These are phyloP conservation scores for Pachymerium ferrugineum DNA, from an alignment of 2,888 invertebrate species.

Conservation along the genomic window DNA sequence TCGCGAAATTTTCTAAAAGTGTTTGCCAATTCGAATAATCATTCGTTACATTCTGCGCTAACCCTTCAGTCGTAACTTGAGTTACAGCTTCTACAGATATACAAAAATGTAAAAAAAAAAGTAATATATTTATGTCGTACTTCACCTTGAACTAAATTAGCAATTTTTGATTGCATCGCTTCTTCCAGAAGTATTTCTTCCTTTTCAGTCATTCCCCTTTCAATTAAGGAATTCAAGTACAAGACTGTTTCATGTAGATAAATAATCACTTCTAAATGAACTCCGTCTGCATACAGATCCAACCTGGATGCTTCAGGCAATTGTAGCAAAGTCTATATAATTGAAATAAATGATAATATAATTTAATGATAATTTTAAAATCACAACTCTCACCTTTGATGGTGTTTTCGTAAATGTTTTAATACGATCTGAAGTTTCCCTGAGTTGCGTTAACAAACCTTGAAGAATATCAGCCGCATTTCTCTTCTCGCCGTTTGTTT, in stretches of 20 bases:
- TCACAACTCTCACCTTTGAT: background rate
- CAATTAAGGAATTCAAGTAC: slow-evolving; percentile 35
- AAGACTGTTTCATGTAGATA: slow-evolving; percentile 36
- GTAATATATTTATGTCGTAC: slow-evolving; percentile 29
- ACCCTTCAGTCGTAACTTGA: slow-evolving; percentile 12
- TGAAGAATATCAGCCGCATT: slow-evolving; percentile 29
- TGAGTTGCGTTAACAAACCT: slow-evolving; percentile 32
- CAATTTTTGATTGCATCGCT: slow-evolving; percentile 23
- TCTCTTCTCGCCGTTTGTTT: slow-evolving; percentile 35
- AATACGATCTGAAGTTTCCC: slow-evolving; percentile 1
- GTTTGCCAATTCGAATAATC: slow-evolving; percentile 40
- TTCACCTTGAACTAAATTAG: slow-evolving; percentile 23
- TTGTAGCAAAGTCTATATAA: slow-evolving; percentile 29
- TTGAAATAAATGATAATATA: background rate
- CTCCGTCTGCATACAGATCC: slow-evolving; percentile 35
- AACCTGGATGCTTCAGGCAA: slow-evolving; percentile 37
- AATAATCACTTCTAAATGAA: slow-evolving; percentile 37
- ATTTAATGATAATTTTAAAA: background rate
- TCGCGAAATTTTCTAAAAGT: slow-evolving; percentile 56
- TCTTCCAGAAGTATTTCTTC: slow-evolving; percentile 25
- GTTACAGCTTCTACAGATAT: background rate
- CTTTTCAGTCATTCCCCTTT: slow-evolving; percentile 28
- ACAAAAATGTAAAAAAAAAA: background rate
- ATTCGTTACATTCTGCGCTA: slow-evolving; percentile 38
- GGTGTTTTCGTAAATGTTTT: background rate